A percentile compares a stretch with the other conserved stretches of the same genome.
Conservation (phyloP, 2,113 vertebrate genomes). For the Semnornis frantzii region DNA sequence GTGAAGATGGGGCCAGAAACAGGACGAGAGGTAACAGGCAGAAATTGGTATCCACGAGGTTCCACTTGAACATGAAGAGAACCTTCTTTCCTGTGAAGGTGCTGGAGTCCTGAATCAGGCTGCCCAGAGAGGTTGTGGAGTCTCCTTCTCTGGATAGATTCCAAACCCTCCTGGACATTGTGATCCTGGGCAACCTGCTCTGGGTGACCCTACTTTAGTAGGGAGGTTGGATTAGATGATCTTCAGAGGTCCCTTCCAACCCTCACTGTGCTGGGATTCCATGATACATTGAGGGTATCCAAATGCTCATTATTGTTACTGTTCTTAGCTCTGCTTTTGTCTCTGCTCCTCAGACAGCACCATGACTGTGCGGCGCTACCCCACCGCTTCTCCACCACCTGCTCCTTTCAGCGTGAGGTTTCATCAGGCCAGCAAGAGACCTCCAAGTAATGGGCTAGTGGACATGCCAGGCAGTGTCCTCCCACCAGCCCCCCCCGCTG, state of each 20-base stretch:
- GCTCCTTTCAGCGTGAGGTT: constrained; percentile 46
- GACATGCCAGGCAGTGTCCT: not conserved
- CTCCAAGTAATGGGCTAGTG: not conserved
- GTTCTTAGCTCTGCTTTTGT: not conserved
- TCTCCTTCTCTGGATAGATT: too few species aligned
- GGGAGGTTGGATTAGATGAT: too few species aligned
- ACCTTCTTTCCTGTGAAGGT: not conserved
- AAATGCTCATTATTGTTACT: not conserved
- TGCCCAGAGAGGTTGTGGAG: too few species aligned
- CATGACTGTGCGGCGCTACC: constrained; percentile 94
- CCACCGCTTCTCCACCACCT: constrained; percentile 65
- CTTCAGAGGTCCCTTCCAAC: too few species aligned
- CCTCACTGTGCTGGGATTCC: not conserved
- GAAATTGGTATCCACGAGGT: too few species aligned
- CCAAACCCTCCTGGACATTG: too few species aligned
- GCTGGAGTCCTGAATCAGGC: not conserved
- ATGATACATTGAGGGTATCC: not conserved
- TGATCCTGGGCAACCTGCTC: too few species aligned
- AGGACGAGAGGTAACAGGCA: too few species aligned
- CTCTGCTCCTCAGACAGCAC: constrained; percentile 75
- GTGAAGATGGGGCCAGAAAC: rapidly evolving
- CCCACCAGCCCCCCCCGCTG: not conserved
- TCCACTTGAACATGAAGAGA: too few species aligned
- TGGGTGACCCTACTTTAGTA: too few species aligned
- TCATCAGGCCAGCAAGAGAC: not conserved